phyloP scores from a whole-genome alignment of 2,888 invertebrate species.

The Drosophila yooni region DNA sequence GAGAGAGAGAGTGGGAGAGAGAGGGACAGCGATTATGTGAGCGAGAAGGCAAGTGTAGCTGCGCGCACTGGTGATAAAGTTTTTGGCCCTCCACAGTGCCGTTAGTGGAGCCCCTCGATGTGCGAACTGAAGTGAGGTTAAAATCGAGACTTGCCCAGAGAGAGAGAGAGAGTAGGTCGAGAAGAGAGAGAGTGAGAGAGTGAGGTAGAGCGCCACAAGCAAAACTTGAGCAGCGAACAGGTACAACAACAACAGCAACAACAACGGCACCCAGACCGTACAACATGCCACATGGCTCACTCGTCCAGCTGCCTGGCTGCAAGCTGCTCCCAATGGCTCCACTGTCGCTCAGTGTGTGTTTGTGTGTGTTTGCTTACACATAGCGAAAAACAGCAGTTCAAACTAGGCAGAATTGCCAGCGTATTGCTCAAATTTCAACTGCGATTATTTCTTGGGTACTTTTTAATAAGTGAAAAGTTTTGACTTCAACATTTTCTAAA shows the following conservation, averaged over 20 bases:
- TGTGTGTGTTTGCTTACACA: slow-evolving; percentile 5
- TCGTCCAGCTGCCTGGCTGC: slow-evolving; percentile 59
- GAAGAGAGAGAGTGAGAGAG: background rate
- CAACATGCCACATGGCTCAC: slow-evolving; percentile 49
- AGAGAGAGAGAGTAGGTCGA: background rate
- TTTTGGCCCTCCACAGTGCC: slow-evolving; percentile 76
- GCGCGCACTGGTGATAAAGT: slow-evolving; percentile 75
- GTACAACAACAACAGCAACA: slow-evolving; percentile 46
- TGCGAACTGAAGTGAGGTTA: slow-evolving; percentile 65
- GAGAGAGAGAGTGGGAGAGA: slow-evolving; percentile 18
- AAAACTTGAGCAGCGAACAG: slow-evolving; percentile 61
- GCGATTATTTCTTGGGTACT: background rate
- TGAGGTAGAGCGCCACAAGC: slow-evolving; percentile 25
- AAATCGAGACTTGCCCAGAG: slow-evolving; percentile 62
- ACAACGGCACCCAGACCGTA: slow-evolving; percentile 66
- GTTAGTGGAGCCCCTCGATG: slow-evolving; percentile 62
- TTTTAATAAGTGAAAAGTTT: background rate
- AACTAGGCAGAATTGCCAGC: background rate
- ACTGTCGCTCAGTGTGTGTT: background rate
- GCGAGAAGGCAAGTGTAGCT: slow-evolving; percentile 43
- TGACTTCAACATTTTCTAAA: background rate
- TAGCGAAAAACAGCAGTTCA: background rate
- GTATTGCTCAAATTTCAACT: background rate
- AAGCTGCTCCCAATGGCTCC: slow-evolving; percentile 41
- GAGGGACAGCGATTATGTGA: slow-evolving; percentile 18